Percentiles rank a stretch among this genome's conserved stretches.
Evolutionary conservation across 1,140 invertebrate genomes (phyloP).

Genomic region (Ceratina japonica): DNA sequence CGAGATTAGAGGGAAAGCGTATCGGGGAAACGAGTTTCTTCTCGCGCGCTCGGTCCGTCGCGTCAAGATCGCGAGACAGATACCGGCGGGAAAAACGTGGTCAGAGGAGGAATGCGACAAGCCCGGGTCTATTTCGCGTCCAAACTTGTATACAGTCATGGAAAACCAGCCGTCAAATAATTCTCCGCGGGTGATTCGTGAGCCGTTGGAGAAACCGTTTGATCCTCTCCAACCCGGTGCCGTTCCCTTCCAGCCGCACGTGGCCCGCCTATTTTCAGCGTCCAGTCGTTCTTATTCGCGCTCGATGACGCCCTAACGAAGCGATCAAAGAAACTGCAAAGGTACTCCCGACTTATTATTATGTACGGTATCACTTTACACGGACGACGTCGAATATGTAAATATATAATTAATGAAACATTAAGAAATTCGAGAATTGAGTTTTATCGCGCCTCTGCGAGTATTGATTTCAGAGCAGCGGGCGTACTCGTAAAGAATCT

Average conservation of each 20-base stretch:
- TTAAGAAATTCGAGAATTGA: not conserved
- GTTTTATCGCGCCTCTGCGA: too few relatives aligned
- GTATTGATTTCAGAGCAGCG: not conserved
- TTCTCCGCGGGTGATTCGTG: conserved; percentile 35
- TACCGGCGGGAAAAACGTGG: conserved; percentile 24
- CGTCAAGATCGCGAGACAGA: conserved; percentile 34
- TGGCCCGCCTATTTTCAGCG: conserved; percentile 54
- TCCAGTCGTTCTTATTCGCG: conserved; percentile 45
- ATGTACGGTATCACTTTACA: too few relatives aligned
- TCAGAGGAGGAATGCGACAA: not conserved
- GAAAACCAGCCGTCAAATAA: conserved; percentile 59
- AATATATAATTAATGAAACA: not conserved
- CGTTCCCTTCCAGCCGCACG: conserved; percentile 24
- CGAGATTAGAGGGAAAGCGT: conserved; percentile 36
- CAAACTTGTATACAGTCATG: not conserved
- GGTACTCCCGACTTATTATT: conserved; percentile 34
- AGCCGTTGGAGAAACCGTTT: conserved; percentile 47
- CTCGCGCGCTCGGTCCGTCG: conserved; percentile 3
- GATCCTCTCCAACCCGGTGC: conserved; percentile 53
- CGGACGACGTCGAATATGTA: too few relatives aligned
- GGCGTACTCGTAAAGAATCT: not conserved
- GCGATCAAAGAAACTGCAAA: conserved; percentile 59
- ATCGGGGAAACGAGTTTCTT: conserved; percentile 32
- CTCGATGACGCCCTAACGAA: conserved; percentile 33
- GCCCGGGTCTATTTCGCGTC: not conserved